Evolutionary conservation across 2,888 invertebrate genomes (phyloP).

Genomic region (Dimorphilus gyrociliatus): DNA sequence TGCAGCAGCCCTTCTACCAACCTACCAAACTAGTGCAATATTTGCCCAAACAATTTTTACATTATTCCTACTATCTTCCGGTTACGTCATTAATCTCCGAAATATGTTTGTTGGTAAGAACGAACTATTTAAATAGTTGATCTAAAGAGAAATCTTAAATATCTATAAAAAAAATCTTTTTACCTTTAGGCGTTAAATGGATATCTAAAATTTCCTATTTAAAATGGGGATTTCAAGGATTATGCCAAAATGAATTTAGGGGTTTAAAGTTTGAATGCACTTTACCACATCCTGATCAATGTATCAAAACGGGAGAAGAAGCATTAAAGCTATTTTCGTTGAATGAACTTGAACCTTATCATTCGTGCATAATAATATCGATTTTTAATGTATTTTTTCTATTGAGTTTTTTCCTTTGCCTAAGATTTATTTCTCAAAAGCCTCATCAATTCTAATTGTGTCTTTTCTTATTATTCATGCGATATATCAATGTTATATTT

Average conservation of each 20-base stretch:
- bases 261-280: conserved; percentile 18
- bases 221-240: conserved; percentile 23
- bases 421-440: conserved; percentile 20
- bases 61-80: conserved; percentile 20
- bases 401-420: conserved; percentile 14
- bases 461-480: too few relatives aligned
- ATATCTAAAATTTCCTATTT: conserved; percentile 20
- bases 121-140: neutral
- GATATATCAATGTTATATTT: too few relatives aligned
- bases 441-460: conserved; percentile 19
- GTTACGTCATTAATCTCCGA: conserved; percentile 25
- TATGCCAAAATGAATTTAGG: conserved; percentile 16
- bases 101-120: conserved; percentile 20
- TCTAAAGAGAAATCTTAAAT: conserved; percentile 1
- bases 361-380: conserved; percentile 13
- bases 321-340: conserved; percentile 18
- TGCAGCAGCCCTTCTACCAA: conserved; percentile 18
- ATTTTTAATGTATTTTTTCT: conserved; percentile 16
- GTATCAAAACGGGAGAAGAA: conserved; percentile 15
- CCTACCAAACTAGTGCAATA: conserved; percentile 19
- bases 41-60: conserved; percentile 22
- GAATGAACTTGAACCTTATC: conserved; percentile 14
- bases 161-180: neutral
- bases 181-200: conserved; percentile 19
- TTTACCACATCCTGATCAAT: conserved; percentile 7